Conservation (phyloP, 2,113 vertebrate species). For the Oncorhynchus tshawytscha region DNA sequence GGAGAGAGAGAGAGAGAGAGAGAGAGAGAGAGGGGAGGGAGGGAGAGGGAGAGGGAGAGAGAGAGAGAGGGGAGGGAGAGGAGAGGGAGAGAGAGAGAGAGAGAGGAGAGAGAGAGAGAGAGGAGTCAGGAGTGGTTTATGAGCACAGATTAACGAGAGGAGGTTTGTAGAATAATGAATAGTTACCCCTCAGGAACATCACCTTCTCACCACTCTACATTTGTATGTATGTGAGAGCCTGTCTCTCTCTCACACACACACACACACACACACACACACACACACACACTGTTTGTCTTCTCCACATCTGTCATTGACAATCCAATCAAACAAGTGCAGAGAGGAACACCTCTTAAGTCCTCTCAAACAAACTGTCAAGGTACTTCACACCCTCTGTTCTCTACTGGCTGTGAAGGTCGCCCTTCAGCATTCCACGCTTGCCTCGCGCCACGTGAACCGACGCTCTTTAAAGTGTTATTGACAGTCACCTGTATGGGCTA, state of each 20-base stretch:
- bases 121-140: background rate
- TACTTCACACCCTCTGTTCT: slow-evolving; percentile 22
- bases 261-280: background rate
- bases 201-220: slow-evolving; percentile 33
- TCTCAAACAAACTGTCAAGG: slow-evolving; percentile 62
- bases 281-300: background rate
- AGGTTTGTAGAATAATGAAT: slow-evolving; percentile 52
- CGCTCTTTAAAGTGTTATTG: slow-evolving; percentile 47
- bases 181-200: slow-evolving; percentile 42
- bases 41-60: no score
- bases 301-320: slow-evolving; percentile 49
- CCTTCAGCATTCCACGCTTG: slow-evolving; percentile 37
- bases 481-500: slow-evolving; percentile 40
- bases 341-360: slow-evolving; percentile 49
- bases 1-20: no score
- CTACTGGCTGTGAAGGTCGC: slow-evolving; percentile 55
- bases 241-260: background rate
- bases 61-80: background rate
- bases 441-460: slow-evolving; percentile 11
- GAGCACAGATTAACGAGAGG: slow-evolving; percentile 41
- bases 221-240: slow-evolving; percentile 32
- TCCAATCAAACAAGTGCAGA: slow-evolving; percentile 64
- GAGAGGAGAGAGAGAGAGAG: no score
- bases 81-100: no score
- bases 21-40: background rate